Base-by-base conservation (phyloP, 2,888 invertebrate species). In the Agriopis aurantiaria region DNA sequence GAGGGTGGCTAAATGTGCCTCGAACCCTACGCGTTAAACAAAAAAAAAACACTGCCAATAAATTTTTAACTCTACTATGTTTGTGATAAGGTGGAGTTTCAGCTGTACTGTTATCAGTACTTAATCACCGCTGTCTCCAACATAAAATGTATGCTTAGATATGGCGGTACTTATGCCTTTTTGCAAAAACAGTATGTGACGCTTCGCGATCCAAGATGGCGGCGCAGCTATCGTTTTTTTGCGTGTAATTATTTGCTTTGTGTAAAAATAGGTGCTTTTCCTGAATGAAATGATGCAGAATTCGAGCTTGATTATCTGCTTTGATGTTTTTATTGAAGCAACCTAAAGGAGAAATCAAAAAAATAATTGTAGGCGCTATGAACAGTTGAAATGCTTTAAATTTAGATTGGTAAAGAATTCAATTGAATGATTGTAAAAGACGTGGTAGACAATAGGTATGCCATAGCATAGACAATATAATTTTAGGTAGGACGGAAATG, bases 141-240 rank as follows among this genome's bases (percentile, higher is more conserved):
- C 86, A 87, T 90, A 88, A 88, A 91, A 90, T 85, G 85, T 91
- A 90, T 87, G 90, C 90, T 89, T 88, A 89, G 75, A 86, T 87
- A 88, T 85, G 83, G 80, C 79, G 83, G 88, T 89, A 90, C 92
- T 92, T 93, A 91, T 86, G 87, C 88, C 84, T 88, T 92, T 90
- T 91, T 89, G 83, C 79, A 83, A 85, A 86, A 81, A 87, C 84
- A 83, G 85, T 77, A 75, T 88, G 90, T 91, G 91, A 92, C 91
- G 91, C 92, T 89, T 91, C 88, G 87, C 88, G 87, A 83, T 89
- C 77, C 92, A 93, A 93, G 92, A 93, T 93, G 93, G 93, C 93
- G 84, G 80, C 83, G 77, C 23, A 51, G 43, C 48, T 68, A 80
- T 80, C 74, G 77, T 75, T 80, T 81, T 81, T 82, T 82, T 82